Base-by-base conservation (phyloP, 2,888 invertebrate species). In the Netelia fuscicornis region DNA sequence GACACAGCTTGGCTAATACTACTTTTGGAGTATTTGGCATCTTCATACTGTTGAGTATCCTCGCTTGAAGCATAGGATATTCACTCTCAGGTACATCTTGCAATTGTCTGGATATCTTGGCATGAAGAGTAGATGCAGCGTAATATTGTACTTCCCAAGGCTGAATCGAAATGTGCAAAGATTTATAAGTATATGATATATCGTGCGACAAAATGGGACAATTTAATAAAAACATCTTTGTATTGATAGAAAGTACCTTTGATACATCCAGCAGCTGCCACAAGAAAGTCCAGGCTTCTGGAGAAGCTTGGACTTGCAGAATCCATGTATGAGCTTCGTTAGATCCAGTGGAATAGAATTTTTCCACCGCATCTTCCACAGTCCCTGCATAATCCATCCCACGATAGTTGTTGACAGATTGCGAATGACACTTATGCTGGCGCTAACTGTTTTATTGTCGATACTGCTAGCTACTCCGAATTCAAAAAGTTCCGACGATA, bases 121-220 rank as follows among this genome's bases (percentile, higher is more conserved):
- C 96, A 91, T 98, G 97, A 25, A 99, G 94, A 37, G 98, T 98
- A 68, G 97, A 97, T 3, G 98, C 98, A 78, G 97, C 98, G 95
- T 98, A 99, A 94, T 98, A 98, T 94, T 98, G 98, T 48, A 98
- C 97, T 94, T 98, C 98, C 87, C 97, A 96, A 79, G 96, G 95
- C 98, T 98, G 93, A 65, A 95, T 94, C 11, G 79, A 65, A 20
- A 67, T 71, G 74, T 86, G 83, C 23, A 81, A 70, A 70, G 87
- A 79, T 86, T 76, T 44, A 67, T 58, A 20, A 20, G 10, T 20
- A 8, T 20, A 9, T 17, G n/a, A 17, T 56, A 0, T 54, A 52
- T 44, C 20, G 48, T 44, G 13, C 37, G 30, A 17, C 11, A 60
- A 37, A 74, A 11, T 2, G 13, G 56, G 1, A 83, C 71, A 44